These are phyloP conservation scores for Galerucella nymphaeae DNA, from an alignment of 2,888 invertebrate species.

Conservation along the genomic window DNA sequence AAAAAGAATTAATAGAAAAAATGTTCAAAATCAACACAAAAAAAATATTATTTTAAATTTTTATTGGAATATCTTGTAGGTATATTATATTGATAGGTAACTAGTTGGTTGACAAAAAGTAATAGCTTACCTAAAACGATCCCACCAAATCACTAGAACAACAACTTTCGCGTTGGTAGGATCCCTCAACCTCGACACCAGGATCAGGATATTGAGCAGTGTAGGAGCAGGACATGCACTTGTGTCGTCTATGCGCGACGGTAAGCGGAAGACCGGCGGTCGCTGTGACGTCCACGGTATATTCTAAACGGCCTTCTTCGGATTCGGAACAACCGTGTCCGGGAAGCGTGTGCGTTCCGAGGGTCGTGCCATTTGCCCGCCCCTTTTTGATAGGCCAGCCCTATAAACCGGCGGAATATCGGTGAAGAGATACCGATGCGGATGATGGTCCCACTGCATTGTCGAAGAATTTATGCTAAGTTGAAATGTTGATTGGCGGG, in stretches of 20 bases:
- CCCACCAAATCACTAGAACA: constrained; percentile 12
- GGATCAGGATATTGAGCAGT: constrained; percentile 10
- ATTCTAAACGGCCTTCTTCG: constrained; percentile 48
- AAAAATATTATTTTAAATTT: too few species aligned
- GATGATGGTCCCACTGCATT: not conserved
- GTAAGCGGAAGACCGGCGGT: constrained; percentile 43
- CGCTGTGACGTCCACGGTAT: constrained; percentile 51
- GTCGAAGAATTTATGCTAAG: not conserved
- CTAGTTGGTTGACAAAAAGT: not conserved
- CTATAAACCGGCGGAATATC: constrained; percentile 34
- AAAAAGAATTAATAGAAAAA: too few species aligned
- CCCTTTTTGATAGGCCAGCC: constrained; percentile 49
- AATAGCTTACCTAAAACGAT: not conserved
- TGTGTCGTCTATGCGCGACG: constrained; percentile 33
- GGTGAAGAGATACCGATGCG: not conserved
- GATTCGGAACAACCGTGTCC: constrained; percentile 45
- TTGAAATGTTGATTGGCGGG: not conserved
- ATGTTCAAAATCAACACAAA: too few species aligned
- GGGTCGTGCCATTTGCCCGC: constrained; percentile 53
- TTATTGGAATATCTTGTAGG: too few species aligned
- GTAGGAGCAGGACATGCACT: constrained; percentile 19
- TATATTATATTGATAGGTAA: too few species aligned
- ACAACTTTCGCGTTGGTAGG: constrained; percentile 4
- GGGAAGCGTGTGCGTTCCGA: constrained; percentile 52
- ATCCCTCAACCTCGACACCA: constrained; percentile 5